Percentiles rank a stretch among this genome's conserved stretches.
These are phyloP conservation scores for Peromyscus polionotus DNA, from an alignment of 2,113 vertebrate species.

Conservation along the genomic window DNA sequence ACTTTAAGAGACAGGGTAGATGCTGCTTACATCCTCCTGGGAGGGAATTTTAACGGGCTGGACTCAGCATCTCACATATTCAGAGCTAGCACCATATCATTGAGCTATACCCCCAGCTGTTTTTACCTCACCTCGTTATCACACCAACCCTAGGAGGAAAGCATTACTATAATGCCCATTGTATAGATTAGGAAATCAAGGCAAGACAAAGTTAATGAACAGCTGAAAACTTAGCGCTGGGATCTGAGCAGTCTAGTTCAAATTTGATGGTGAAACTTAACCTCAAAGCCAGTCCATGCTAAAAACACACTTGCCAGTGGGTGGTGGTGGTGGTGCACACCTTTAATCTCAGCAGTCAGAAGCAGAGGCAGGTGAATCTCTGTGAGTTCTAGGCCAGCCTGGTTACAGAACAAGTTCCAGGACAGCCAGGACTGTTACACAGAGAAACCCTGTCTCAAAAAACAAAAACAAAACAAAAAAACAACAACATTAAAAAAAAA, in stretches of 20 bases:
- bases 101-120: not conserved
- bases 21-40: not conserved
- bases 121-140: not conserved
- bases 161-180: not conserved
- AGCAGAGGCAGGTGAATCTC: not conserved
- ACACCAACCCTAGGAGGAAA: not conserved
- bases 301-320: not conserved
- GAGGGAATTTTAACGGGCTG: not conserved
- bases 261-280: not conserved
- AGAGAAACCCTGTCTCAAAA: no score
- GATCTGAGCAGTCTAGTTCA: not conserved
- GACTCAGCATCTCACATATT: not conserved
- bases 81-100: not conserved
- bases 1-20: not conserved
- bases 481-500: no score
- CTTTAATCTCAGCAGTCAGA: not conserved
- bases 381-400: not conserved
- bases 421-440: no score
- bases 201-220: not conserved
- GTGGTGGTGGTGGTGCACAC: no score
- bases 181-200: not conserved
- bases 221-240: not conserved
- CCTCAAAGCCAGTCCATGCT: no score
- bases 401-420: not conserved
- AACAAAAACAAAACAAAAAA: no score